A percentile compares a stretch with the other conserved stretches of the same genome.
Conservation (phyloP, 2,113 vertebrate species). For the Seriola dumerili region DNA sequence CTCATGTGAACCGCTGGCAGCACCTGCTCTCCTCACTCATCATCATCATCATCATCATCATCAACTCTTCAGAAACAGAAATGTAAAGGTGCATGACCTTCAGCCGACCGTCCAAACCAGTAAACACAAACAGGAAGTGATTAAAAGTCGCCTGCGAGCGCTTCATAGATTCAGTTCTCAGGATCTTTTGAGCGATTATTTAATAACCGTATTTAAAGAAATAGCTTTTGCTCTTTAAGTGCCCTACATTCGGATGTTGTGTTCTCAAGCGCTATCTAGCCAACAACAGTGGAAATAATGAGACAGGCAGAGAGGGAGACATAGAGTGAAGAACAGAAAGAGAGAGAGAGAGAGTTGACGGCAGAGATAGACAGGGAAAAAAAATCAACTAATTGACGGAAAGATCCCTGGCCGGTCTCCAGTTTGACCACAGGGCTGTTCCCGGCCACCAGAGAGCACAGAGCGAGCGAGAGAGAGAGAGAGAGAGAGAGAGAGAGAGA, state of each 20-base stretch:
- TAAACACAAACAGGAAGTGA: background rate
- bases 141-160: background rate
- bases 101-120: slow-evolving; percentile 4
- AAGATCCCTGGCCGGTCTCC: slow-evolving; percentile 73
- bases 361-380: slow-evolving; percentile 43
- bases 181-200: slow-evolving; percentile 13
- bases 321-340: slow-evolving; percentile 45
- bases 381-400: slow-evolving; percentile 77
- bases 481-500: slow-evolving; percentile 6
- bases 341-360: slow-evolving; percentile 44
- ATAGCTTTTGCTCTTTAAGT: slow-evolving; percentile 36
- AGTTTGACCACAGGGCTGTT: slow-evolving; percentile 77
- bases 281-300: slow-evolving; percentile 69
- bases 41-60: no score
- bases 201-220: slow-evolving; percentile 22
- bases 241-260: slow-evolving; percentile 41
- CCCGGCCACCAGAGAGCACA: slow-evolving; percentile 53
- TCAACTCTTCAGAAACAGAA: slow-evolving; percentile 16
- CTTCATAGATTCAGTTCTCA: background rate
- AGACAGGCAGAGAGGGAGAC: slow-evolving; percentile 35
- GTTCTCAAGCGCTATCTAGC: slow-evolving; percentile 37
- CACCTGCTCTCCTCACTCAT: slow-evolving; percentile 28
- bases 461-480: slow-evolving; percentile 6
- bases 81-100: slow-evolving; percentile 23
- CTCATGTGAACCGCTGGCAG: background rate